Evolutionary conservation across 1,140 invertebrate species (phyloP).

Genomic region (Triops longicaudatus): DNA sequence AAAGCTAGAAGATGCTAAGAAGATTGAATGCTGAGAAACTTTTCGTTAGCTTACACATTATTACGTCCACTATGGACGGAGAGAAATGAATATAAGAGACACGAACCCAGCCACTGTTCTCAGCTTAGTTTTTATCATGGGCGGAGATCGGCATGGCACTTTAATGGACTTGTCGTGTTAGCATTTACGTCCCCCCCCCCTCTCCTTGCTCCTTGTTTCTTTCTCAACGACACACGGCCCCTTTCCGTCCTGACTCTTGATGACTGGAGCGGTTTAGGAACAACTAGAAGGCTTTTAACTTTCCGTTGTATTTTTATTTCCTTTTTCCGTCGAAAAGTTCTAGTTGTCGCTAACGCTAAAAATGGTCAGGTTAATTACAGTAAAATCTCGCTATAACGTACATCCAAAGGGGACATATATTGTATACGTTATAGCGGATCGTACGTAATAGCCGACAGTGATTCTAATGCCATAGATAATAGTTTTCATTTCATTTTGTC

Average conservation of each 20-base stretch:
- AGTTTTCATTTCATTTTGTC: too few species aligned
- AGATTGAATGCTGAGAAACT: too few species aligned
- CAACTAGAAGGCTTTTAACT: not conserved
- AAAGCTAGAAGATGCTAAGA: too few species aligned
- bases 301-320: not conserved
- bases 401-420: too few species aligned
- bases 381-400: too few species aligned
- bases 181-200: not conserved
- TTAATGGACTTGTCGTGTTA: constrained; percentile 12
- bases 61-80: not conserved
- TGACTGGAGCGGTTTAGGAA: not conserved
- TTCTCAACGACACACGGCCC: not conserved
- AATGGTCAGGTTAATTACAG: too few species aligned
- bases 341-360: too few species aligned
- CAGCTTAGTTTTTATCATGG: not conserved
- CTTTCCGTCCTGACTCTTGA: not conserved
- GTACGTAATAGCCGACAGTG: too few species aligned
- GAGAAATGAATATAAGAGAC: not conserved
- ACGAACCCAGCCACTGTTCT: not conserved
- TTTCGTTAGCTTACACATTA: not conserved
- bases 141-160: constrained; percentile 6
- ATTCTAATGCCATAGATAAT: too few species aligned
- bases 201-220: not conserved
- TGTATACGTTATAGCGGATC: too few species aligned
- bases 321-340: too few species aligned